Conservation (phyloP, 2,113 vertebrate species). For the Hemibagrus wyckioides region DNA sequence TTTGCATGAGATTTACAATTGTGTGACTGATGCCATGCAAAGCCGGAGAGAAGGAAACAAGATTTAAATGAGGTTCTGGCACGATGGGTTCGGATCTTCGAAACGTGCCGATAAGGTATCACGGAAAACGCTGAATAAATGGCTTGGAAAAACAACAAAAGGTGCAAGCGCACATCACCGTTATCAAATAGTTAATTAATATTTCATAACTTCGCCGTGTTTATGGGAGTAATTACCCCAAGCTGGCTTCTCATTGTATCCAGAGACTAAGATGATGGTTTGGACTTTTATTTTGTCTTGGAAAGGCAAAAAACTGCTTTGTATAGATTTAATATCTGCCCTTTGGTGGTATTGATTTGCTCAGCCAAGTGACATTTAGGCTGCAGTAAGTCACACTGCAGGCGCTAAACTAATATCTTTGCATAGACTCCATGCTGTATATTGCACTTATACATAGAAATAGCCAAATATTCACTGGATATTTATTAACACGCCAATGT, state of each 20-base stretch:
- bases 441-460: background rate
- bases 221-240: background rate
- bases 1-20: background rate
- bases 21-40: background rate
- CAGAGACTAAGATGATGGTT: background rate
- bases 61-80: background rate
- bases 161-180: too few relatives aligned
- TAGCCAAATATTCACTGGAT: background rate
- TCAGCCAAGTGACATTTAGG: background rate
- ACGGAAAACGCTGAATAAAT: background rate
- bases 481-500: background rate
- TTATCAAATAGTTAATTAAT: background rate
- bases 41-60: background rate
- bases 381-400: background rate
- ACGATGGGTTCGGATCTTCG: background rate
- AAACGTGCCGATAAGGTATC: background rate
- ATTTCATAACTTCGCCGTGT: background rate
- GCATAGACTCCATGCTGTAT: background rate
- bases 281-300: background rate
- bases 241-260: background rate
- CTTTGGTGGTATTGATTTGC: constrained; percentile 11
- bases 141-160: background rate
- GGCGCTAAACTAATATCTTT: background rate
- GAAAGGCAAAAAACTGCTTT: background rate
- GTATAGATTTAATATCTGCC: constrained; percentile 8